Evolutionary conservation across 2,888 invertebrate genomes (phyloP).

Genomic region (Amblyjoppa proteus): DNA sequence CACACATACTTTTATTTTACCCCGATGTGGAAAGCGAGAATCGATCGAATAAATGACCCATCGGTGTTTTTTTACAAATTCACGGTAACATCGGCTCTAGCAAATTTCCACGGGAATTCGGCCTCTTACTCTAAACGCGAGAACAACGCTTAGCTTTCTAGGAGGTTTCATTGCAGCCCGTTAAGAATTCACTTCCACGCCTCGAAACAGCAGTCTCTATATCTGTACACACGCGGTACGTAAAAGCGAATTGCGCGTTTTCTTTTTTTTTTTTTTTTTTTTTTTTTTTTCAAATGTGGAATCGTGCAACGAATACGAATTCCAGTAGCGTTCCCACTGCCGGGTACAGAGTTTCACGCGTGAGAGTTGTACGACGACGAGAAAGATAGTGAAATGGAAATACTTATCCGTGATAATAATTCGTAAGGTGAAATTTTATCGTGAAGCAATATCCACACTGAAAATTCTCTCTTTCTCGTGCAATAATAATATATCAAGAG

Average conservation of each 20-base stretch:
- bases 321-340: constrained; percentile 29
- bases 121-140: constrained; percentile 35
- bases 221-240: background rate
- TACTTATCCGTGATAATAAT: constrained; percentile 20
- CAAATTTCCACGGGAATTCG: constrained; percentile 39
- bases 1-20: background rate
- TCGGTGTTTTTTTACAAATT: constrained; percentile 3
- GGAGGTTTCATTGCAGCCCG: background rate
- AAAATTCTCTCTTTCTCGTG: background rate
- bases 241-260: constrained; percentile 22
- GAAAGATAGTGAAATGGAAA: constrained; percentile 8
- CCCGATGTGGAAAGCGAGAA: constrained; percentile 10
- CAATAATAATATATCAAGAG: background rate
- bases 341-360: constrained; percentile 31
- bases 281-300: constrained; percentile 10
- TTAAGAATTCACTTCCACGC: constrained; percentile 20
- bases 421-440: background rate
- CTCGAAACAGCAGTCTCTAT: constrained; percentile 26
- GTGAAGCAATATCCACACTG: background rate
- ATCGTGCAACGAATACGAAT: background rate
- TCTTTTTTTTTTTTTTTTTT: too few relatives aligned
- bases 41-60: constrained; percentile 6
- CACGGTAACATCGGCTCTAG: constrained; percentile 18
- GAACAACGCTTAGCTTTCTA: constrained; percentile 37
- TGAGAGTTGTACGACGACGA: background rate